These are phyloP conservation scores for Chauna torquata DNA, from an alignment of 2,113 vertebrate species.

Conservation along the genomic window DNA sequence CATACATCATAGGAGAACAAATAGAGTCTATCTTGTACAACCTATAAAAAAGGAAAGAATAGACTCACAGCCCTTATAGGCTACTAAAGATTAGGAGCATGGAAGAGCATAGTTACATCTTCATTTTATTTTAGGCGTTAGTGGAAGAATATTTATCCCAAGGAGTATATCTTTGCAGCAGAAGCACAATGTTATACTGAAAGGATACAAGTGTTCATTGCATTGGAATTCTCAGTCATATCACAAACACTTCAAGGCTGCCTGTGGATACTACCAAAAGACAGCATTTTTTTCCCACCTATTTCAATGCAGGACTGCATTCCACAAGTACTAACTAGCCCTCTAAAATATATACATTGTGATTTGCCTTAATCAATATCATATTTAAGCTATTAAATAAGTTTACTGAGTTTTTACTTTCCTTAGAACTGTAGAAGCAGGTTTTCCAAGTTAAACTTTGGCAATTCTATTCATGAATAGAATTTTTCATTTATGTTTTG, in stretches of 20 bases:
- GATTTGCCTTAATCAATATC: not conserved
- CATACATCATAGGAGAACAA: not conserved
- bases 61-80: not conserved
- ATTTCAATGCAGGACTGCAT: not conserved
- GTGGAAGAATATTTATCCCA: not conserved
- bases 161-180: not conserved
- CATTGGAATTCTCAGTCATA: not conserved
- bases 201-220: not conserved
- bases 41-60: not conserved
- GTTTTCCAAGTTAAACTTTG: not conserved
- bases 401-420: not conserved
- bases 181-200: not conserved
- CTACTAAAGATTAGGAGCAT: not conserved
- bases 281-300: not conserved
- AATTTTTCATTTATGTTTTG: constrained; percentile 46
- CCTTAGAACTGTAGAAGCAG: not conserved
- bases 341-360: not conserved
- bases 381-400: not conserved
- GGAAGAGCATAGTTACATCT: not conserved
- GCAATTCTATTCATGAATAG: not conserved
- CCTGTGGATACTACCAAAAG: not conserved
- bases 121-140: not conserved
- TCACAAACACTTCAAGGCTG: not conserved
- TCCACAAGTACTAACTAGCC: not conserved
- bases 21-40: not conserved